Evolutionary conservation across 2,888 invertebrate species (phyloP).

Genomic region (Amiota communis): DNA sequence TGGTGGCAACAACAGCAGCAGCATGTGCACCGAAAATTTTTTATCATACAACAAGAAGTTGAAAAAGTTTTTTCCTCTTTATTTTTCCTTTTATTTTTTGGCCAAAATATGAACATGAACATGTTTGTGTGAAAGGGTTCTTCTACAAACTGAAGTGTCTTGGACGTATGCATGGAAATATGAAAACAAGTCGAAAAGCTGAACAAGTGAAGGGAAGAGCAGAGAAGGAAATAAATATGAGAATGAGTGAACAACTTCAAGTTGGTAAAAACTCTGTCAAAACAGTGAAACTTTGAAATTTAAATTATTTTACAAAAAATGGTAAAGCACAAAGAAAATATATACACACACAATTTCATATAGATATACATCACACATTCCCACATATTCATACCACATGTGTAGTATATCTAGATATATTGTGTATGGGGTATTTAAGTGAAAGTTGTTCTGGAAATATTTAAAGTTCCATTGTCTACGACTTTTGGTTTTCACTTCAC

Average conservation of each 20-base stretch:
- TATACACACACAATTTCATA: constrained; percentile 3
- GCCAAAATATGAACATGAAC: background rate
- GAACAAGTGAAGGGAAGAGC: background rate
- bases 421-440: constrained; percentile 27
- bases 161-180: no score
- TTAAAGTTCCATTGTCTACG: constrained; percentile 9
- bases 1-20: constrained; percentile 2
- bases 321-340: constrained; percentile 32
- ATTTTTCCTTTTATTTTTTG: background rate
- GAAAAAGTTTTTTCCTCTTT: constrained; percentile 12
- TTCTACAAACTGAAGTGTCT: background rate
- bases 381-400: background rate
- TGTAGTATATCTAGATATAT: background rate
- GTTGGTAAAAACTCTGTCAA: constrained; percentile 54
- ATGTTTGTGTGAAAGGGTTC: constrained; percentile 8
- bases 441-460: constrained; percentile 32
- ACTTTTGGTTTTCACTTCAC: background rate
- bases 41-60: constrained; percentile 26
- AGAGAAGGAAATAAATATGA: background rate
- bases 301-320: constrained; percentile 47
- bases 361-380: background rate
- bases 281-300: constrained; percentile 52
- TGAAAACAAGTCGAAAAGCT: no score
- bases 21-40: constrained; percentile 18
- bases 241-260: constrained; percentile 46